Evolutionary conservation across 2,797 vertebrate genomes (phyloP), one percentile per base, ranked within the genome.

Genomic region (Uromys caudimaculatus): DNA sequence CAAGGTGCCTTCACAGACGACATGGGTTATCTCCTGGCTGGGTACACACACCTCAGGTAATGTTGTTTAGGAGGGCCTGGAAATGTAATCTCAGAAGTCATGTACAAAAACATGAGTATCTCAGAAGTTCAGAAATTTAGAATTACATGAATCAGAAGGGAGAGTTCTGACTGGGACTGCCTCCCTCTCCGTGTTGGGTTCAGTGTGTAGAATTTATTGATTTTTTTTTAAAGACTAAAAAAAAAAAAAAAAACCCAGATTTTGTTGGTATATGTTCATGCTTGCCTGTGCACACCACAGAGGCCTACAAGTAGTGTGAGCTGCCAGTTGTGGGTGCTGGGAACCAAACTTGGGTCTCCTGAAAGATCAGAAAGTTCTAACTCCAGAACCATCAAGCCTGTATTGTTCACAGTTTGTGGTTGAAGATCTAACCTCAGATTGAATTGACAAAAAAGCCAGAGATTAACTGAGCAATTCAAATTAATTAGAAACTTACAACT

Each of bases 391-490:
- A 1, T 24, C 17, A 47, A 24, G 29, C 29, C 44, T 50, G 44
- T 3, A 1, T 35, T 21, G 29, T 93, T 96, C 67, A 60, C 8
- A 73, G 8, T 77, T 81, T 47, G 23, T 60, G 58, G 78, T 89
- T 95, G 27, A 50, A 44, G 50, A 24, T 89, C 58, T 76, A 41
- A 19, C 54, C 44, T n/a, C 12, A 71, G 56, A 8, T 0, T 54
- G 64, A 92, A 10, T 9, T 54, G 29, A 38, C n/a, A 58, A 47
- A 58, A 27, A 69, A 67, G 10, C 89, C 62, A 92, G 88, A 77
- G 82, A 75, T 81, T 60, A 86, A 94, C 44, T 76, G 93, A 91
- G 41, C 38, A 83, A 82, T 89, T 90, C 54, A 52, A 85, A 93
- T 78, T 69, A 87, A 93, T 85, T 94, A 90, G 76, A 92, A 96